Percentiles rank a stretch among this genome's conserved stretches.
phyloP scores from a whole-genome alignment of 1,140 invertebrate genomes.

The Drosophila punjabiensis region DNA sequence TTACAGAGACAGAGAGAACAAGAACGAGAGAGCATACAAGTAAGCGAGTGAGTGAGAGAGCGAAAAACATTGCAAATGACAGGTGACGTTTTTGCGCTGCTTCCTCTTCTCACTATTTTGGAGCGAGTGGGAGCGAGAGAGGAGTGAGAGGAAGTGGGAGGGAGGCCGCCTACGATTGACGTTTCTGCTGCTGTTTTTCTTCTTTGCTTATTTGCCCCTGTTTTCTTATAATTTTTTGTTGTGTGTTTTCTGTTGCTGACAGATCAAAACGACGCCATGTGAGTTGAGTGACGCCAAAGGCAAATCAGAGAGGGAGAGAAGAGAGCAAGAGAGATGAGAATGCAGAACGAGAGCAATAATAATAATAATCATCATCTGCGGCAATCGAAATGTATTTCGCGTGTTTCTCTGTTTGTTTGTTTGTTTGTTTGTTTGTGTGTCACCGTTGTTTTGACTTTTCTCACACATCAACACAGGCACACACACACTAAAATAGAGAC shows the following conservation, averaged over 20 bases:
- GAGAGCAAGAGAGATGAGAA: slow-evolving; percentile 4
- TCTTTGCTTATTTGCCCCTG: slow-evolving; percentile 13
- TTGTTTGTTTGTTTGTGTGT: slow-evolving; percentile 51
- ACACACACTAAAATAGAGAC: slow-evolving; percentile 10
- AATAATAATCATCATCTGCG: slow-evolving; percentile 46
- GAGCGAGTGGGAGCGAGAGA: slow-evolving; percentile 17
- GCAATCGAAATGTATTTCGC: slow-evolving; percentile 59
- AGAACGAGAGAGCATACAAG: slow-evolving; percentile 9
- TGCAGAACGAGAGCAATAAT: slow-evolving; percentile 44
- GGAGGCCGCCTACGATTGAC: slow-evolving; percentile 48
- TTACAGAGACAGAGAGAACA: slow-evolving; percentile 22
- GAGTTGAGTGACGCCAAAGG: slow-evolving; percentile 57
- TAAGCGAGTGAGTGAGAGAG: slow-evolving; percentile 11
- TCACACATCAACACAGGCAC: slow-evolving; percentile 11
- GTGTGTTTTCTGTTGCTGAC: slow-evolving; percentile 39
- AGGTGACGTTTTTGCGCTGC: slow-evolving; percentile 70
- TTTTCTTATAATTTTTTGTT: slow-evolving; percentile 22
- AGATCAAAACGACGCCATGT: slow-evolving; percentile 37
- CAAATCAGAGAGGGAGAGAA: slow-evolving; percentile 14
- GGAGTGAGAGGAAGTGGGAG: no score
- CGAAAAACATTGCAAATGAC: slow-evolving; percentile 80
- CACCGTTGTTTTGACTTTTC: slow-evolving; percentile 52
- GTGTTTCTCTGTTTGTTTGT: slow-evolving; percentile 45
- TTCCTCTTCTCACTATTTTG: slow-evolving; percentile 35
- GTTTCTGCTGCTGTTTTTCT: slow-evolving; percentile 27